Conservation (phyloP, 2,888 invertebrate species). For the Drepanosiphum platanoidis region DNA sequence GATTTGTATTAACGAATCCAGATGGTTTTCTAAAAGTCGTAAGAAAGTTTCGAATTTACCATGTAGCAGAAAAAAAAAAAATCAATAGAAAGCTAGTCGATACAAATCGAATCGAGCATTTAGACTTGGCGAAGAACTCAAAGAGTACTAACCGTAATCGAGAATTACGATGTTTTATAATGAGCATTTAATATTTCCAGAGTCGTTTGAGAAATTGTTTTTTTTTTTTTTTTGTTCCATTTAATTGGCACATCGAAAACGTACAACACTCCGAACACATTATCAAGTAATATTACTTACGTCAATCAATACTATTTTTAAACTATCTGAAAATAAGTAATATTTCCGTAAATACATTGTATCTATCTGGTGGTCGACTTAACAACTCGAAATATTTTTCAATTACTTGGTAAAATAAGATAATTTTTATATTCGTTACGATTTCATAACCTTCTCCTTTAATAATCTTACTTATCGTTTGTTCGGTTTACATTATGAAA, state of each 20-base stretch:
- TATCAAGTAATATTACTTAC: neutral
- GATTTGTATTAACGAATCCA: neutral
- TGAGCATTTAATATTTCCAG: neutral
- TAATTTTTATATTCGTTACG: no score
- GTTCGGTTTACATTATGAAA: no score
- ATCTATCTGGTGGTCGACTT: no score
- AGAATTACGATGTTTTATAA: neutral
- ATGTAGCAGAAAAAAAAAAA: neutral
- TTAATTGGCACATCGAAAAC: neutral
- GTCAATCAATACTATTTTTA: no score
- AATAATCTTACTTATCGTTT: no score
- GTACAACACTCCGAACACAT: neutral
- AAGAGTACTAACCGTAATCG: neutral
- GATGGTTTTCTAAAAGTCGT: neutral
- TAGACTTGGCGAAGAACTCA: neutral
- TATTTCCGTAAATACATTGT: no score
- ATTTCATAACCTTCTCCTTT: no score
- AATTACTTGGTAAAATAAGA: no score
- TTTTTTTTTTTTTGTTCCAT: neutral
- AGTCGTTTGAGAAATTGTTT: neutral
- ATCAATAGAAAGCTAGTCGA: neutral
- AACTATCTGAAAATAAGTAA: no score
- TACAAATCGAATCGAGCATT: neutral
- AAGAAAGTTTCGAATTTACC: neutral
- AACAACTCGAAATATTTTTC: no score